Evolutionary conservation across 2,113 vertebrate species (phyloP), one percentile per base, ranked within the genome.

Genomic region (Pomatostomus ruficeps): DNA sequence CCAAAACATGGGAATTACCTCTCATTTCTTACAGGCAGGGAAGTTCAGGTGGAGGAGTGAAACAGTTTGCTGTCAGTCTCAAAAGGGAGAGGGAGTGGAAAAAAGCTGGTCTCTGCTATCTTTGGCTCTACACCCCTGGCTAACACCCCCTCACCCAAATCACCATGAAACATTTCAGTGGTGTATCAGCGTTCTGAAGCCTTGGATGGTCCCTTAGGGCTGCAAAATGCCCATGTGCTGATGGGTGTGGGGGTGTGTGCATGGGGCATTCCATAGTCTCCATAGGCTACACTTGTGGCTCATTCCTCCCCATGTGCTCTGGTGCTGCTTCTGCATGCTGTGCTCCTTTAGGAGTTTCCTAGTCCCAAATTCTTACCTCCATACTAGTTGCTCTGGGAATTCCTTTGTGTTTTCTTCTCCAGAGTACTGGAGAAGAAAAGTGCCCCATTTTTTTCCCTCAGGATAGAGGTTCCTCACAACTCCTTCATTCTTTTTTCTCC

Each of bases 201-300:
- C 28, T n/a, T 9, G 4, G 9, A 18, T 61, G 54, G 42, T 35
- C n/a, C 38, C 66, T 76, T 26, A 45, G 0, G 0, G 35, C 12
- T 91, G 33, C 35, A 54, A 55, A 90, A 82, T 45, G 36, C 18
- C 35, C 46, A 71, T 79, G 42, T 19, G 12, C 19, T 75, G 29
- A 19, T 1, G 45, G 35, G 65, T 21, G 45, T 22, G n/a, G n/a
- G n/a, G n/a, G 46, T 28, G 20, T 7, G 52, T 4, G 21, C 2
- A 2, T 3, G 4, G 46, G 38, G 29, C 43, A n/a, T 9, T 49
- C 15, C 19, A 59, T 46, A 46, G 29, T 54, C 42, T 84, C 22
- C 38, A 14, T 1, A 52, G 35, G 62, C 63, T n/a, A 14, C 29
- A 38, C 10, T 7, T 0, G 1, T 35, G 46, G 42, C 35, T 77